These are phyloP conservation scores for Collichthys lucidus DNA, from an alignment of 2,113 vertebrate genomes.

Conservation along the genomic window DNA sequence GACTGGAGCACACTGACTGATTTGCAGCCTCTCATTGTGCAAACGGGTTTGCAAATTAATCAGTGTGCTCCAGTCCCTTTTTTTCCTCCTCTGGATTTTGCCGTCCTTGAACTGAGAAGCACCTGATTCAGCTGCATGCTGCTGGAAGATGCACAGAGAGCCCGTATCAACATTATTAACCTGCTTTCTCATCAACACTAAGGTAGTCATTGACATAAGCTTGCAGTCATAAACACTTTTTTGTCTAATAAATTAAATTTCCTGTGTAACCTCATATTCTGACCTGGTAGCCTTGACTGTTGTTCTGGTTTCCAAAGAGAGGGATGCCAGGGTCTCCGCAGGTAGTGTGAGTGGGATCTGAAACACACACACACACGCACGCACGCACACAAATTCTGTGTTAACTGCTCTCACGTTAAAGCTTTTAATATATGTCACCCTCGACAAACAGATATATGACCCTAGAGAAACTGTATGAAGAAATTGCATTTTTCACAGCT, in stretches of 20 bases:
- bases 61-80: not conserved
- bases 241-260: conserved; percentile 1
- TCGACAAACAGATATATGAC: not conserved
- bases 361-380: conserved; percentile 32
- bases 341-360: conserved; percentile 93
- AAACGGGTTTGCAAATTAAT: not conserved
- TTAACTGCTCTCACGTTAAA: conserved; percentile 16
- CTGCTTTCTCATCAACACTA: not conserved
- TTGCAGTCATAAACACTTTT: not conserved
- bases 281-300: conserved; percentile 96
- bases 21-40: not conserved
- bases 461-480: not conserved
- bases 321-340: conserved; percentile 92
- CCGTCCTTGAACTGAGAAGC: not conserved
- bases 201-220: not conserved
- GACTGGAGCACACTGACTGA: not conserved
- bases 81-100: not conserved
- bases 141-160: not conserved
- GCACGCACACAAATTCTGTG: conserved; percentile 15
- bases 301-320: conserved; percentile 94
- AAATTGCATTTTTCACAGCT: not conserved
- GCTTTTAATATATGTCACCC: not conserved
- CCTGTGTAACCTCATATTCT: not conserved
- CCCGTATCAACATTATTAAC: not conserved
- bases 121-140: not conserved